Base-by-base conservation (phyloP, 2,113 vertebrate genomes). In the Parus major region DNA sequence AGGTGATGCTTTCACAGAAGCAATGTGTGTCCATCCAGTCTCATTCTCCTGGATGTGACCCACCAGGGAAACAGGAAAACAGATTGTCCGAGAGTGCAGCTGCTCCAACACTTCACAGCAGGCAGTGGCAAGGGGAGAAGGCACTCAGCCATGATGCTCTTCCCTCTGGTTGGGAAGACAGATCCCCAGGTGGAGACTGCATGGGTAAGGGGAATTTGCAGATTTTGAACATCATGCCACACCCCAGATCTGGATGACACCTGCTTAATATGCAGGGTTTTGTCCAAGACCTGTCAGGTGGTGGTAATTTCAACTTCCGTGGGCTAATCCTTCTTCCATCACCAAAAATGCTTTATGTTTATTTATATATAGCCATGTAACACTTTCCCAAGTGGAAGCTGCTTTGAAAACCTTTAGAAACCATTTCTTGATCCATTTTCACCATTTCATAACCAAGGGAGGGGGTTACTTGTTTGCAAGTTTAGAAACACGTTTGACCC, bases 71-170 rank as follows among this genome's bases (percentile, higher is more conserved):
- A 53, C 53, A 61, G 82, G 66, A 69, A 85, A 86, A 55, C 84
- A 93, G 82, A 68, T 27, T 93, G 92, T 33, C 59, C 6, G 9
- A 92, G 92, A 5, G 12, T 49, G 90, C 93, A 95, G 93, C 84
- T 52, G 64, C 65, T 47, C 31, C 65, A 82, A 19, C 33, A 5
- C 72, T 44, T 28, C 72, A n/a, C 90, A 77, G 82, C 64, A 70
- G 64, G 85, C 90, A 94, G 77, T 1, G 19, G 53, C 84, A 69
- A 19, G 41, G 66, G 66, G 19, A 88, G 57, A 44, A 78, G 52
- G 85, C 68, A 41, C 46, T 71, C 31, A 41, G 77, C 53, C 70
- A 24, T 11, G 56, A 78, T 25, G 56, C 18, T 64, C 72, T 88
- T 66, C 64, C 68, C 21, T 59, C 61, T 49, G 49, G 6, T 8